Percentiles rank a stretch among this genome's conserved stretches.
Evolutionary conservation across 2,113 vertebrate genomes (phyloP).

Genomic region (Proterorhinus semilunaris): DNA sequence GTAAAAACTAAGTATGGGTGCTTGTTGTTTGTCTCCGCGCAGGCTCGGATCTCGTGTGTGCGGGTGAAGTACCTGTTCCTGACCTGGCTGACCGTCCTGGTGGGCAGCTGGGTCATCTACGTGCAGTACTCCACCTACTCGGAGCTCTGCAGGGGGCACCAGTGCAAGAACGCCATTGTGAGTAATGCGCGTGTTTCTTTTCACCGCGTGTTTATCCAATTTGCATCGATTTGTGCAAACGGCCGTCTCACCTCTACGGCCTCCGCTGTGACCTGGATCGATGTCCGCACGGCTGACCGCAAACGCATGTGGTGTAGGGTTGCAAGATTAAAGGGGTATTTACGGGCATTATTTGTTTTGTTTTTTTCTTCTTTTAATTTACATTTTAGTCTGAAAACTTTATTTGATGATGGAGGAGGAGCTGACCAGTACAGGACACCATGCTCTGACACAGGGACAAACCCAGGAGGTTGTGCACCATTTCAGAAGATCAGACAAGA

Average conservation of each 20-base stretch:
- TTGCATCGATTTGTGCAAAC: neutral
- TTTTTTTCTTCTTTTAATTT: no score
- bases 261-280: neutral
- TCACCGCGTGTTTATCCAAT: neutral
- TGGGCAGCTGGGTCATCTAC: constrained; percentile 96
- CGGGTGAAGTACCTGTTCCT: constrained; percentile 97
- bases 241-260: neutral
- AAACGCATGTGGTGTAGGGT: neutral
- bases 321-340: neutral
- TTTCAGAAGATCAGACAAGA: no score
- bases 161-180: constrained; percentile 96
- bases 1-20: neutral
- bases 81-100: constrained; percentile 93
- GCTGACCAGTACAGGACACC: no score
- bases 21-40: neutral
- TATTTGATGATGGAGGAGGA: no score
- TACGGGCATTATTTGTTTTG: neutral
- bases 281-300: neutral
- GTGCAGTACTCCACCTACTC: constrained; percentile 95
- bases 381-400: no score
- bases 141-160: constrained; percentile 94
- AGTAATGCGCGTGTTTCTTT: constrained; percentile 65
- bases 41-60: constrained; percentile 94
- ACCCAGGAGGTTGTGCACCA: no score
- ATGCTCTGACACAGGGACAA: no score